Conservation (phyloP, 2,888 invertebrate species). For the Xylophagus ater region DNA sequence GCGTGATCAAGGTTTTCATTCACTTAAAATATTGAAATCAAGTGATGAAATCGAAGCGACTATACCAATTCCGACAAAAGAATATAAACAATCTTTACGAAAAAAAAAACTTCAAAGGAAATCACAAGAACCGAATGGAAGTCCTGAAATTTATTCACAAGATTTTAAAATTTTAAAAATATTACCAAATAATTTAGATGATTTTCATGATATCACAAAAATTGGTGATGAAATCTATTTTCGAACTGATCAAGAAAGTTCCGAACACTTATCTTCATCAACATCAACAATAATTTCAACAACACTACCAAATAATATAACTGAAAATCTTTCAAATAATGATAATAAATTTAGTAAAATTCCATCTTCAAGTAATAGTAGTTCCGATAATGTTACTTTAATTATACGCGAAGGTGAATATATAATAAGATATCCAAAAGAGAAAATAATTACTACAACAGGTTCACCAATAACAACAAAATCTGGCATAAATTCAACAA, state of each 20-base stretch:
- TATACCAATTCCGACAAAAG: constrained; percentile 6
- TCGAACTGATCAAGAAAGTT: constrained; percentile 19
- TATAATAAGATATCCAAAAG: no score
- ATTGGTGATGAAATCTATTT: constrained; percentile 24
- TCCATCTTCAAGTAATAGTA: constrained; percentile 4
- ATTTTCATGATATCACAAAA: constrained; percentile 22
- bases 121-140: constrained; percentile 9
- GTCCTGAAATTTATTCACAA: constrained; percentile 24
- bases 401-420: constrained; percentile 23
- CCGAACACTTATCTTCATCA: background rate
- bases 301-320: background rate
- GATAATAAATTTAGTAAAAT: constrained; percentile 1
- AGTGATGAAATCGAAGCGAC: constrained; percentile 11
- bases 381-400: constrained; percentile 20
- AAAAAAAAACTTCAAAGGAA: constrained; percentile 11
- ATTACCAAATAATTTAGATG: constrained; percentile 23
- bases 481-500: background rate
- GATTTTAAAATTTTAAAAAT: constrained; percentile 25
- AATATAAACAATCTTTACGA: constrained; percentile 8
- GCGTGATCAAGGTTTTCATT: constrained; percentile 22
- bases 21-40: constrained; percentile 24
- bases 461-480: background rate
- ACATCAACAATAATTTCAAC: background rate
- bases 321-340: constrained; percentile 2
- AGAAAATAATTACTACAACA: no score